Percentiles rank a stretch among this genome's conserved stretches.
phyloP scores from a whole-genome alignment of 2,113 vertebrate species.

The Macquaria australasica region DNA sequence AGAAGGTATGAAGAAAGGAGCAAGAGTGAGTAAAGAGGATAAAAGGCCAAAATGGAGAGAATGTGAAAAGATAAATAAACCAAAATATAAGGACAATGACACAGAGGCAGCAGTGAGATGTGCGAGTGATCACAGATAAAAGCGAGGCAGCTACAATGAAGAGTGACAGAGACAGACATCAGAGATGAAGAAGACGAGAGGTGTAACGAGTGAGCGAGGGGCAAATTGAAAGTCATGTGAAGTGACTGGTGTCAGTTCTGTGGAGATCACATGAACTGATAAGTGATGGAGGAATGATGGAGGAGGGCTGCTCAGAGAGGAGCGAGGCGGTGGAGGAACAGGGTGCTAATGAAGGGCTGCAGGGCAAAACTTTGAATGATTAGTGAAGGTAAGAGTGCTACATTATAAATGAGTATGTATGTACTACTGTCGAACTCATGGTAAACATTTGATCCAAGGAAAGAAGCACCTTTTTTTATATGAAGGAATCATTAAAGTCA shows the following conservation, averaged over 20 bases:
- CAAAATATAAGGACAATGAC: background rate
- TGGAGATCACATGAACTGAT: slow-evolving; percentile 31
- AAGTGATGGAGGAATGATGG: slow-evolving; percentile 25
- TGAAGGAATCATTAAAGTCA: background rate
- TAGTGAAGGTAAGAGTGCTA: background rate
- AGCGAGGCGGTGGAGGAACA: background rate
- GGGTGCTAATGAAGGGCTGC: slow-evolving; percentile 32
- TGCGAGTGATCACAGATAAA: slow-evolving; percentile 16
- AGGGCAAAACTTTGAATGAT: slow-evolving; percentile 9
- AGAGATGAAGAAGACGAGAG: slow-evolving; percentile 11
- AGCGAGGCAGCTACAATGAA: slow-evolving; percentile 14
- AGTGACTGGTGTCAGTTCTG: slow-evolving; percentile 34
- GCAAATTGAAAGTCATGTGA: slow-evolving; percentile 42
- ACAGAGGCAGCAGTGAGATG: background rate
- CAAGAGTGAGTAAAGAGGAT: slow-evolving; percentile 20
- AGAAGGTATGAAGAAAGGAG: slow-evolving; percentile 17
- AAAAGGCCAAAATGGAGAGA: slow-evolving; percentile 5
- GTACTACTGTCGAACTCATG: background rate
- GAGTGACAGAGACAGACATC: slow-evolving; percentile 34
- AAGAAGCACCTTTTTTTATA: background rate
- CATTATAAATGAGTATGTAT: slow-evolving; percentile 10
- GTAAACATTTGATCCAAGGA: background rate
- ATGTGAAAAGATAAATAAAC: slow-evolving; percentile 7
- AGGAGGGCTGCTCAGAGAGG: background rate
- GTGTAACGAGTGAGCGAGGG: slow-evolving; percentile 6